Base-by-base conservation (phyloP, 2,797 vertebrate genomes). In the Notolabrus celidotus region DNA sequence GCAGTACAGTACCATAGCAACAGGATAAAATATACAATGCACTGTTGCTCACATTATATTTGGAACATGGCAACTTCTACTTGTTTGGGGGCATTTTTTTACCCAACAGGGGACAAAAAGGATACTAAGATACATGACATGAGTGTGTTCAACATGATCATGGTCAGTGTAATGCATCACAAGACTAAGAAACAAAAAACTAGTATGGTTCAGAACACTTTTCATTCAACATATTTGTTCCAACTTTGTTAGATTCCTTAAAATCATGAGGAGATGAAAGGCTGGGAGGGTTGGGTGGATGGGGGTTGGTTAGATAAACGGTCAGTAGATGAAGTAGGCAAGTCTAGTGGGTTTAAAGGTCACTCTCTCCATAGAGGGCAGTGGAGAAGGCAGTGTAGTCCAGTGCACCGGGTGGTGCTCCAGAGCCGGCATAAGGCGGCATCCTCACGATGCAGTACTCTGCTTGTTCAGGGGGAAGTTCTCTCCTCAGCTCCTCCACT, bases 381-480 rank as follows among this genome's bases (percentile, higher is more conserved):
- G 98, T 99, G 87, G 98, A 99, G 94, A 99, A 99, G 90, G 97
- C 97, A 74, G 97, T 97, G 94, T 99, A 99, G 95, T 99, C 98
- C 86, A 99, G 95, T 29, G 97, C 96, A 71, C 97, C 97, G 0
- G 96, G 95, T 65, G 96, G 94, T 6, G 93, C 93, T 42, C 96
- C 97, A 0, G 92, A 94, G 64, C 94, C 95, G 0, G 38, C 43
- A 82, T 96, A 97, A 12, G 96, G 93, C 1, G 98, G 97, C 98
- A 99, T 99, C 64, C 97, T 94, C 11, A 93, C 94, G 84, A 99
- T 98, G 92, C 98, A 99, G 51, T 99, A 99, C 49, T 99, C 97
- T 0, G 98, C 98, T 90, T 99, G 98, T 66, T 99, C 97, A 0
- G 96, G 96, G 31, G 98, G 98, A 84, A 99, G 95, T 61, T 99